Percentiles rank a stretch among this genome's conserved stretches.
Evolutionary conservation across 2,797 vertebrate genomes (phyloP).

Genomic region (Acanthornis magna): DNA sequence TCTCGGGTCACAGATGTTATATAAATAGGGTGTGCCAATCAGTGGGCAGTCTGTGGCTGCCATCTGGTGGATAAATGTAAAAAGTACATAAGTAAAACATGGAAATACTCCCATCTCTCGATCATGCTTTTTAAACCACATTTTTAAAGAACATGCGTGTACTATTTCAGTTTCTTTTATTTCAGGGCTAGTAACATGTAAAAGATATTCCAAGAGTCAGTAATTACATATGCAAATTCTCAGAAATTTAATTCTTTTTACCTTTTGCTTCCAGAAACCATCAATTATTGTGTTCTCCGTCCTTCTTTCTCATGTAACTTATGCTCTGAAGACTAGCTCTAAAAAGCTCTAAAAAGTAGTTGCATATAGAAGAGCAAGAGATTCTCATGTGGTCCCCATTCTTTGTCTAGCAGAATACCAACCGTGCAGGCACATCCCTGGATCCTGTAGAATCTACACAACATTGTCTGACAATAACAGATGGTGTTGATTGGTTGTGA

Average conservation of each 20-base stretch:
- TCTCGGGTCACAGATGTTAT: background rate
- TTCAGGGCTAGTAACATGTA: background rate
- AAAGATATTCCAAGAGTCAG: background rate
- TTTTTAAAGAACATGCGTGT: background rate
- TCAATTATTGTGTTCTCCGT: background rate
- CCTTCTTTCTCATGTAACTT: background rate
- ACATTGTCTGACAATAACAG: background rate
- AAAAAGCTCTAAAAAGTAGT: background rate
- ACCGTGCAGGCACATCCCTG: background rate
- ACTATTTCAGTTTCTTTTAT: background rate
- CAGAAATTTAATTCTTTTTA: background rate
- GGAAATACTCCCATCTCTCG: rapidly evolving
- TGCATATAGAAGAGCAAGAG: background rate
- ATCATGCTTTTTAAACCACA: background rate
- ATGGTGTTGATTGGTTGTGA: background rate
- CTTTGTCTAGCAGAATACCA: background rate
- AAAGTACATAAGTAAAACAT: background rate
- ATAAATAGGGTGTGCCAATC: rapidly evolving
- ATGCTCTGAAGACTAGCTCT: background rate
- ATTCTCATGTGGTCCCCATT: background rate
- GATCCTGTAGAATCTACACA: background rate
- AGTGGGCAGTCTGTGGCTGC: constrained; percentile 7
- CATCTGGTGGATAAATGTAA: constrained; percentile 38
- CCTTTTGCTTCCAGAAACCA: background rate
- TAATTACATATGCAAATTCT: background rate